Evolutionary conservation across 2,797 vertebrate species (phyloP), one percentile per base, ranked within the genome.

Genomic region (Hipposideros larvatus): DNA sequence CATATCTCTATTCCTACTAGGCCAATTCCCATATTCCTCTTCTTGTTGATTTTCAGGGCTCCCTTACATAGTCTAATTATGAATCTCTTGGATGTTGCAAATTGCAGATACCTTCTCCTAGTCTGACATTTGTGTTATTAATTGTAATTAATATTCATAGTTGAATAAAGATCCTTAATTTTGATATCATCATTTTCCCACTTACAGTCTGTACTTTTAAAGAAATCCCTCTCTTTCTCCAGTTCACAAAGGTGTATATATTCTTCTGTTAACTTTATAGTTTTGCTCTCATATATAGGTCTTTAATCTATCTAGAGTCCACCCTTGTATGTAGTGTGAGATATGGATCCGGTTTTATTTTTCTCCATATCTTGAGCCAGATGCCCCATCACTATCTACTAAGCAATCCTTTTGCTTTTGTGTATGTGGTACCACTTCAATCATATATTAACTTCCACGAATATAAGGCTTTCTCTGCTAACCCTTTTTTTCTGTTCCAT

Each of bases 71-170:
- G 31, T 74, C 43, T 59, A 55, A 86, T 80, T 92, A 87, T 46
- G 46, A 95, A 92, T 77, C 28, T 37, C 77, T 70, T 66, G n/a
- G 21, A 31, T 86, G 57, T 86, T 85, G 34, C 41, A 74, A 73
- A 74, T 48, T 91, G 65, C 70, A 87, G 34, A 63, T 55, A 92
- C 13, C 15, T 31, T 73, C 24, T 66, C 21, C 10, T 18, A 34
- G 28, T 65, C 37, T 73, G 37, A 21, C 31, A 86, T 91, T 51
- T 86, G 16, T 86, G 74, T 65, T 65, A 87, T 41, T 90, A 75
- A 92, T 61, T 68, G 11, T 87, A 91, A 77, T 46, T 74, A 51
- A 13, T 92, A 80, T 63, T 61, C 37, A 87, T 87, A 51, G n/a
- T 82, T 92, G 53, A 85, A 82, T 79, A 73, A 73, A 63, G 48